Conservation (phyloP, 2,888 invertebrate species). For the Callyntrura sp. region DNA sequence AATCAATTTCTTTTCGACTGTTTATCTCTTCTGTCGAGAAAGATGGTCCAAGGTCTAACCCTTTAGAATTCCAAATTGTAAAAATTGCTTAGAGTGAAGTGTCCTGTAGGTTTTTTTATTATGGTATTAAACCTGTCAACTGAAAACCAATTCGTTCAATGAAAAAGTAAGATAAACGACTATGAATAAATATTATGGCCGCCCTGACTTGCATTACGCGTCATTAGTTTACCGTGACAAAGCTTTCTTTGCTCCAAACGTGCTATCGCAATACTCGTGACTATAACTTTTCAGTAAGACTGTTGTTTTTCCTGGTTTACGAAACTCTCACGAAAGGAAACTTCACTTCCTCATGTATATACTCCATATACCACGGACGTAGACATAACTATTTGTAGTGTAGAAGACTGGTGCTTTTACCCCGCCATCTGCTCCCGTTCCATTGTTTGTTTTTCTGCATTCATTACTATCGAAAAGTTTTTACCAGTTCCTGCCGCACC, state of each 20-base stretch:
- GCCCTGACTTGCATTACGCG: neutral
- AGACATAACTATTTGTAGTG: neutral
- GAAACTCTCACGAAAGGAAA: neutral
- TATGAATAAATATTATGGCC: conserved; percentile 47
- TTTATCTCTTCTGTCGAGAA: too few species aligned
- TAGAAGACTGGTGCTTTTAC: neutral
- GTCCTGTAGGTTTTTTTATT: neutral
- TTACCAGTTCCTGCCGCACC: neutral
- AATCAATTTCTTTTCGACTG: too few species aligned
- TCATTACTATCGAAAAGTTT: conserved; percentile 11
- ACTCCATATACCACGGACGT: too few species aligned
- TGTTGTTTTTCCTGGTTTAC: neutral
- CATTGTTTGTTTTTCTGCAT: neutral
- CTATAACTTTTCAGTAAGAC: neutral
- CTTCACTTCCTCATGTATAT: too few species aligned
- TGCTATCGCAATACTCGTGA: neutral
- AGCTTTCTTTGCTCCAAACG: neutral
- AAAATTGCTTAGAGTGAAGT: neutral
- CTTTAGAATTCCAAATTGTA: too few species aligned
- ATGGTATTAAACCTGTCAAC: neutral
- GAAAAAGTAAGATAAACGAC: conserved; percentile 6
- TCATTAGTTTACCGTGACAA: neutral
- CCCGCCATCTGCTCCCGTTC: neutral
- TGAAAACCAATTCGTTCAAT: neutral
- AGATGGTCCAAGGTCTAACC: too few species aligned